Conservation (phyloP, 2,113 vertebrate genomes). For the Sphaerodactylus townsendi region DNA sequence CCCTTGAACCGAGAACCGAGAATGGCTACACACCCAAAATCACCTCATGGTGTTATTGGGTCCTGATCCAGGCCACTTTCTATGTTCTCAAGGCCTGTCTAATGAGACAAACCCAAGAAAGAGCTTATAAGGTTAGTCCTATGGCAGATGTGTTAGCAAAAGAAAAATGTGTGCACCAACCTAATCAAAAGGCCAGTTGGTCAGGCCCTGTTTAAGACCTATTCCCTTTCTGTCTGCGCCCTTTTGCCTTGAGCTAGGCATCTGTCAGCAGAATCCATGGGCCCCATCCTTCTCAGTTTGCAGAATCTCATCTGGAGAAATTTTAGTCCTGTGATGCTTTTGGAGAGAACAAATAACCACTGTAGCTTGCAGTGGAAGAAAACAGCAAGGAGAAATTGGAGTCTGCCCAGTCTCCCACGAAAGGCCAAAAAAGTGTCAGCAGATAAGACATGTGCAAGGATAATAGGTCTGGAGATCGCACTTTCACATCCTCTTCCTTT, state of each 20-base stretch:
- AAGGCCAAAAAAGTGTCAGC: neutral
- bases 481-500: neutral
- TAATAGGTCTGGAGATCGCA: neutral
- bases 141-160: neutral
- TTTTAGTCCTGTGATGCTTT: constrained; percentile 36
- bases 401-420: neutral
- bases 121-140: neutral
- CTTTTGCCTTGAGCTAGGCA: neutral
- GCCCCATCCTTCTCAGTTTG: neutral
- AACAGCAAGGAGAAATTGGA: neutral
- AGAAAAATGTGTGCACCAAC: neutral
- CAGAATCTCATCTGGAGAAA: neutral
- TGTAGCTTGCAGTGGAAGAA: neutral
- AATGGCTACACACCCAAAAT: neutral
- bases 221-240: neutral
- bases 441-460: neutral
- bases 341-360: neutral
- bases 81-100: neutral
- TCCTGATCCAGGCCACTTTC: too few species aligned
- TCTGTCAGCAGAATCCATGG: neutral
- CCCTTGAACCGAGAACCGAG: neutral
- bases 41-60: too few species aligned
- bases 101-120: neutral
- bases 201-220: neutral
- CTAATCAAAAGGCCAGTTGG: neutral